Conservation (phyloP, 2,797 vertebrate species). For the Streptopelia turtur region DNA sequence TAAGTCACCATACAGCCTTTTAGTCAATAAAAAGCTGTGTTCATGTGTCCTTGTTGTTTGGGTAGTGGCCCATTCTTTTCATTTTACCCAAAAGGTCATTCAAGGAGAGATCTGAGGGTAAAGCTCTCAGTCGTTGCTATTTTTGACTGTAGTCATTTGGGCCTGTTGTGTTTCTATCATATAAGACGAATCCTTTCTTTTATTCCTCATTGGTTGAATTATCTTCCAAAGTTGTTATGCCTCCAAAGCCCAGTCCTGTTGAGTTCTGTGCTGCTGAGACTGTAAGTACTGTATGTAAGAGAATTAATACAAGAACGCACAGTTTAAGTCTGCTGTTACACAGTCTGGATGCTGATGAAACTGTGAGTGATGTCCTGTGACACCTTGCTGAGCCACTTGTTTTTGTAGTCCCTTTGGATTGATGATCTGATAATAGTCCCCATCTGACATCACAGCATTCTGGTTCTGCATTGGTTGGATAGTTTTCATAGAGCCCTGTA, state of each 20-base stretch:
- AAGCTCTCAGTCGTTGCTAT: conserved; percentile 69
- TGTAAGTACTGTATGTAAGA: conserved; percentile 96
- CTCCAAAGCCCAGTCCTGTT: conserved; percentile 87
- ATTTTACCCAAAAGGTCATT: conserved; percentile 73
- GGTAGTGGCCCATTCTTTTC: conserved; percentile 75
- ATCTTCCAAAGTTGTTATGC: conserved; percentile 89
- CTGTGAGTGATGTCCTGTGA: conserved; percentile 90
- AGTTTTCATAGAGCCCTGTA: conserved; percentile 93
- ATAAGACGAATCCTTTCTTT: conserved; percentile 66
- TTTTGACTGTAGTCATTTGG: conserved; percentile 65
- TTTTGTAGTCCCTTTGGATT: conserved; percentile 86
- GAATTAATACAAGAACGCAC: conserved; percentile 94
- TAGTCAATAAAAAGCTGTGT: conserved; percentile 91
- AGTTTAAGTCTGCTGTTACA: conserved; percentile 96
- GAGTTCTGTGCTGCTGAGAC: conserved; percentile 94
- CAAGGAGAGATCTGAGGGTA: conserved; percentile 64
- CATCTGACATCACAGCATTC: conserved; percentile 98
- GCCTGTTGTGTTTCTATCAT: conserved; percentile 55
- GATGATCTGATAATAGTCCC: conserved; percentile 87
- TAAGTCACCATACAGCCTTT: conserved; percentile 90
- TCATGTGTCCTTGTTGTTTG: conserved; percentile 82
- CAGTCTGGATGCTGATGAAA: conserved; percentile 94
- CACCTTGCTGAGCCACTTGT: conserved; percentile 88
- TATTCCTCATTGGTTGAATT: conserved; percentile 91
- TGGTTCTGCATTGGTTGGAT: conserved; percentile 89